Base-by-base conservation (phyloP, 2,888 invertebrate species). In the Heliconius ismenius region DNA sequence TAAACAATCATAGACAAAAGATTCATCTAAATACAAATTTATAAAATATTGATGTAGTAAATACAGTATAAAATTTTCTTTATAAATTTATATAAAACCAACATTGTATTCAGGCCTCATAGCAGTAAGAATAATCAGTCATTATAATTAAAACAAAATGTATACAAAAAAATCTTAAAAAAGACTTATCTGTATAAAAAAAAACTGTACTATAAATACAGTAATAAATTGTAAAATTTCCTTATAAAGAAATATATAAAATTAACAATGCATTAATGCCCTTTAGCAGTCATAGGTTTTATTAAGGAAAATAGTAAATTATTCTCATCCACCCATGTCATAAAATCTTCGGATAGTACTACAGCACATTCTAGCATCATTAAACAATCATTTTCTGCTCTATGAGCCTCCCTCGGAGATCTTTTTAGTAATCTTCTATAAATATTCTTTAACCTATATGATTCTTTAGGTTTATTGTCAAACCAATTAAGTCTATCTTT, bases 341-440 rank as follows among this genome's bases (percentile, higher is more conserved):
- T 43, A 63, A 73, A 73, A 2, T 73, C 62, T 28, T 73, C 21
- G 11, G 60, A 26, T 43, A 43, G 3, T 7, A 43, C 62, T 26
- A 73, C 62, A 9, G 39, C 62, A 62, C 73, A 73, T 26, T 73
- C 73, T 9, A 73, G n/a, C 60, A 73, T 18, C 73, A 73, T 63
- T 15, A 73, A 10, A 21, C 62, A 43, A 39, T 73, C 73, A 26
- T 73, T 73, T 39, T 73, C 73, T 2, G 73, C 73, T n/a, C 60
- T 60, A 39, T 73, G 73, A 39, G 62, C 62, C 10, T 26, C n/a
- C 6, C 62, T 24, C 7, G 62, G 73, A 6, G 13, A 18, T 36
- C 60, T 9, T 4, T 18, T 39, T 21, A 62, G 13, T 10, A 73
- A 11, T 39, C 26, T 73, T 21, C 39, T 43, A 63, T 73, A 73